Evolutionary conservation across 2,797 vertebrate genomes (phyloP).

Genomic region (Typhlichthys subterraneus): DNA sequence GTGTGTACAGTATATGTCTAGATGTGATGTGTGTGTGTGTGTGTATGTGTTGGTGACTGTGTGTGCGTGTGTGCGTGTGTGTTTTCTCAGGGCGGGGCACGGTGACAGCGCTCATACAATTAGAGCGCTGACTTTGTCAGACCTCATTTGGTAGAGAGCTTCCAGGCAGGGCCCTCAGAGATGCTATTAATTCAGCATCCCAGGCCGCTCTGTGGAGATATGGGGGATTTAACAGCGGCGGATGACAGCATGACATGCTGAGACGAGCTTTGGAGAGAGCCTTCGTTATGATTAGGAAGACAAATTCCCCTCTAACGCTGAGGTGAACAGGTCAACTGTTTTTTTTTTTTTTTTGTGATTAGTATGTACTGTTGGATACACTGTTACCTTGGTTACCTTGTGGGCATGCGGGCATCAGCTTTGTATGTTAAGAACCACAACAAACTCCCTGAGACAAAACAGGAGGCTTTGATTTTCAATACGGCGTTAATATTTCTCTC

Average conservation of each 20-base stretch:
- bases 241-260: constrained; percentile 55
- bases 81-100: constrained; percentile 30
- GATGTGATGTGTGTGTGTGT: neutral
- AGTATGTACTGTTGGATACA: neutral
- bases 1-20: no score
- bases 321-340: constrained; percentile 40
- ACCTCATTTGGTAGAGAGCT: constrained; percentile 74
- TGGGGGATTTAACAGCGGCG: constrained; percentile 52
- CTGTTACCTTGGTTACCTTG: neutral
- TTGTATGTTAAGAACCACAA: neutral
- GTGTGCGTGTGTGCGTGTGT: neutral
- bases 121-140: constrained; percentile 69
- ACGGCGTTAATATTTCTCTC: constrained; percentile 41
- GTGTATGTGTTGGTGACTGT: neutral
- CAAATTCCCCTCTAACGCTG: constrained; percentile 35
- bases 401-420: neutral
- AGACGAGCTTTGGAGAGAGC: constrained; percentile 36
- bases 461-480: constrained; percentile 51
- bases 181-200: constrained; percentile 66
- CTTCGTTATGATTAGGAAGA: constrained; percentile 45
- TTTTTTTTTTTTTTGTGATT: neutral
- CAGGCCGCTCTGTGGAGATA: constrained; percentile 46
- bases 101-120: constrained; percentile 70
- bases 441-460: constrained; percentile 38
- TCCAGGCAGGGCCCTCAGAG: constrained; percentile 59